A percentile compares a stretch with the other conserved stretches of the same genome.
Conservation (phyloP, 2,888 invertebrate genomes). For the Diaprepes abbreviatus region DNA sequence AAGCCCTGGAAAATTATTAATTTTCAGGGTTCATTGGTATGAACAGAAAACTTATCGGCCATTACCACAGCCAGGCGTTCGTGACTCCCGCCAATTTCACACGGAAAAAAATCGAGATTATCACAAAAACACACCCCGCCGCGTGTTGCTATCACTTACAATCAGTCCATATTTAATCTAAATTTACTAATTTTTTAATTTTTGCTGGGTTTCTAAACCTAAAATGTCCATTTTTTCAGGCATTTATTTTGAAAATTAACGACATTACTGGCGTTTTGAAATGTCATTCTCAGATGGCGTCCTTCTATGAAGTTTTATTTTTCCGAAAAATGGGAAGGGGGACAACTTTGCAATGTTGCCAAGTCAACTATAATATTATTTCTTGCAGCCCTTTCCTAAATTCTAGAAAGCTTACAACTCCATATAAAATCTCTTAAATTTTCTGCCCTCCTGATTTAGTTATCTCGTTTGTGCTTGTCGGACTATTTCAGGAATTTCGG, state of each 20-base stretch:
- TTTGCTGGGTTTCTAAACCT: constrained; percentile 27
- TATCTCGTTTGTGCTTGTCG: neutral
- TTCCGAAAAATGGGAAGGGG: constrained; percentile 1
- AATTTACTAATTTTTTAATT: constrained; percentile 39
- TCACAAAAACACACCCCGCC: constrained; percentile 41
- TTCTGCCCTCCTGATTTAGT: neutral
- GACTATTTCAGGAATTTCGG: constrained; percentile 2
- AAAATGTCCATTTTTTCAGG: constrained; percentile 22
- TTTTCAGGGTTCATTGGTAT: constrained; percentile 43
- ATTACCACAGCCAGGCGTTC: constrained; percentile 46
- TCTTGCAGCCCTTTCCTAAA: neutral
- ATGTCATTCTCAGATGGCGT: constrained; percentile 44
- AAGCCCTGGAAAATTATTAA: constrained; percentile 25
- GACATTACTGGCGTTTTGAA: constrained; percentile 39
- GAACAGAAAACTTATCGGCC: constrained; percentile 45
- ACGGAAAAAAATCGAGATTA: constrained; percentile 32
- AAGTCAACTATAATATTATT: neutral
- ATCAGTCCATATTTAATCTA: constrained; percentile 30
- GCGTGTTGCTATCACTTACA: constrained; percentile 3
- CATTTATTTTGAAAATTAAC: constrained; percentile 49
- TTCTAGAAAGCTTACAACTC: neutral
- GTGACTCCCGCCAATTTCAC: constrained; percentile 46
- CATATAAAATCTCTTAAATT: neutral
- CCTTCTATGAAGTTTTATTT: neutral
- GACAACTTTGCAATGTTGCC: neutral